Evolutionary conservation across 2,113 vertebrate species (phyloP).

Genomic region (Microtus montanus): DNA sequence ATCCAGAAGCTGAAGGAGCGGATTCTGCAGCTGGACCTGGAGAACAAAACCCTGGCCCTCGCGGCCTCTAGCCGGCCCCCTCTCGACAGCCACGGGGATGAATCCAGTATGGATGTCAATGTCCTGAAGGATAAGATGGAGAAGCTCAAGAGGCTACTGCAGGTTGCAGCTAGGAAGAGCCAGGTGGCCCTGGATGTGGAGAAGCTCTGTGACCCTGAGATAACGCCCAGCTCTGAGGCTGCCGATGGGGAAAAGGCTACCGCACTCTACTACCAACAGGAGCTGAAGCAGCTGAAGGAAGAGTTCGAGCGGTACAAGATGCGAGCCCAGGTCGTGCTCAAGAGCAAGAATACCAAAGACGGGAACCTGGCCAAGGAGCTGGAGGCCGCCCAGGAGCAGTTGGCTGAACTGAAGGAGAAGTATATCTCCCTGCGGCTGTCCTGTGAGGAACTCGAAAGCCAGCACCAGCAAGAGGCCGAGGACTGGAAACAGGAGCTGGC

Average conservation of each 20-base stretch:
- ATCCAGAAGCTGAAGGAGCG: slow-evolving; percentile 92
- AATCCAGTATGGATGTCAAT: slow-evolving; percentile 87
- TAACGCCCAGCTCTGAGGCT: slow-evolving; percentile 64
- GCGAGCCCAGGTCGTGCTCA: slow-evolving; percentile 93
- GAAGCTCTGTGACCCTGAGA: slow-evolving; percentile 81
- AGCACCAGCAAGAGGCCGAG: slow-evolving; percentile 85
- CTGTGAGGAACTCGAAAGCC: slow-evolving; percentile 86
- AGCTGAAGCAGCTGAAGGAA: slow-evolving; percentile 94
- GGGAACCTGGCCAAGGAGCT: slow-evolving; percentile 90
- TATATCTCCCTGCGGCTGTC: slow-evolving; percentile 92
- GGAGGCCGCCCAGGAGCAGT: slow-evolving; percentile 92
- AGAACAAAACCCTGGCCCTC: slow-evolving; percentile 93
- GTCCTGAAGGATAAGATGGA: slow-evolving; percentile 91
- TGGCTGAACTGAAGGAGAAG: slow-evolving; percentile 93
- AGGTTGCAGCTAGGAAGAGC: slow-evolving; percentile 85
- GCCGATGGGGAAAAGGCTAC: slow-evolving; percentile 86
- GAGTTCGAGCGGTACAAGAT: slow-evolving; percentile 97
- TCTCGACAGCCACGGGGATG: slow-evolving; percentile 83
- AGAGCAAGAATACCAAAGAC: slow-evolving; percentile 92
- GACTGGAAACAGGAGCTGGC: slow-evolving; percentile 82
- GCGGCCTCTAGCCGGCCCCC: slow-evolving; percentile 86
- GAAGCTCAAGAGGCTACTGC: slow-evolving; percentile 89
- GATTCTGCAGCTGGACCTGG: slow-evolving; percentile 92
- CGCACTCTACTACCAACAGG: slow-evolving; percentile 88
- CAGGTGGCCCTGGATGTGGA: slow-evolving; percentile 83